A percentile compares a stretch with the other conserved stretches of the same genome.
phyloP scores from a whole-genome alignment of 2,888 invertebrate species.

The Willowsia nigromaculata region DNA sequence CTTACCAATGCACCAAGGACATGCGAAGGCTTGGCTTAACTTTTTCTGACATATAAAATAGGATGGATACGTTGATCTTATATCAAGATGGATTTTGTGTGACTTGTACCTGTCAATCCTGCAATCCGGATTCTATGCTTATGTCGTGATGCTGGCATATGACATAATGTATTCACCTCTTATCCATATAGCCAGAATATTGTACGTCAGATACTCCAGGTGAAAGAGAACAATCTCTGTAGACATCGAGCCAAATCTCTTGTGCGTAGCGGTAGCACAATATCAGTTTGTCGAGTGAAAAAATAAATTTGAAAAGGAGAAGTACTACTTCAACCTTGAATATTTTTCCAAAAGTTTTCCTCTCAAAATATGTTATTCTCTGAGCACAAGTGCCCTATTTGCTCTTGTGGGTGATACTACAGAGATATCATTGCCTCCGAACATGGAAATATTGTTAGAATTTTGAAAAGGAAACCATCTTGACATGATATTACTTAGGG shows the following conservation, averaged over 20 bases:
- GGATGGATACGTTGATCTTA: background rate
- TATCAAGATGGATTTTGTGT: constrained; percentile 27
- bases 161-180: no score
- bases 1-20: no score
- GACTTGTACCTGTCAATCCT: constrained; percentile 45
- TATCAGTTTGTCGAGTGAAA: constrained; percentile 23
- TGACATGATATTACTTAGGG: background rate
- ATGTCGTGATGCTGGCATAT: no score
- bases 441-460: background rate
- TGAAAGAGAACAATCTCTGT: background rate
- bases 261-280: background rate
- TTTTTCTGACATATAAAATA: no score
- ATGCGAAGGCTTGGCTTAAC: no score
- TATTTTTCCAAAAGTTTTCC: background rate
- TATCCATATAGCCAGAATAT: no score
- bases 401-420: background rate
- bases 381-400: background rate
- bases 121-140: no score
- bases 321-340: background rate
- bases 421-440: background rate
- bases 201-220: no score
- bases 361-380: no score
- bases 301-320: background rate
- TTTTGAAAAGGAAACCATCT: constrained; percentile 24
- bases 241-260: background rate